Conservation (phyloP, 2,113 vertebrate genomes). For the Fregata magnificens region DNA sequence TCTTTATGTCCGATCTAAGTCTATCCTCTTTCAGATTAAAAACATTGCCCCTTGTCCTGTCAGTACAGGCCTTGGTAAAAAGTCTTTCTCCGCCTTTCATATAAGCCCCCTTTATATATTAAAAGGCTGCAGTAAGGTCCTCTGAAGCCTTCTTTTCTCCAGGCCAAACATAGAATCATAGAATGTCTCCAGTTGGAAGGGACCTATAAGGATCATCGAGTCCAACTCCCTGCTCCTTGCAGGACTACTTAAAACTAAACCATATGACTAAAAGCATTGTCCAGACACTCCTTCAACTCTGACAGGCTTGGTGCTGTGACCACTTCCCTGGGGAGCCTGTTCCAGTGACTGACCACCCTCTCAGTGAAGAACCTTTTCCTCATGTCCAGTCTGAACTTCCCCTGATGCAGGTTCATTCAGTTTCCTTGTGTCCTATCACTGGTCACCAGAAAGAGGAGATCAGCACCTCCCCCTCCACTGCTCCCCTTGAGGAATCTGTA, state of each 20-base stretch:
- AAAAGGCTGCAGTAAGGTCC: background rate
- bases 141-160: background rate
- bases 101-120: background rate
- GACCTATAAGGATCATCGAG: background rate
- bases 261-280: background rate
- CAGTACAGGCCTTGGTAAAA: background rate
- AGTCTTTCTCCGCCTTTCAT: background rate
- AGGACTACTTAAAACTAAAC: background rate
- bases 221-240: too few relatives aligned
- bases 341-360: background rate
- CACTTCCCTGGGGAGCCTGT: background rate
- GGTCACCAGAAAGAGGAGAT: background rate
- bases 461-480: background rate
- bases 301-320: background rate
- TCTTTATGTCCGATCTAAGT: background rate
- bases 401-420: background rate
- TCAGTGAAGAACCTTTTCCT: background rate
- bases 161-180: background rate
- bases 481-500: background rate
- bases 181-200: background rate
- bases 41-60: background rate
- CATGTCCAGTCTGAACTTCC: background rate
- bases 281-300: background rate
- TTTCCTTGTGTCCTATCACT: background rate
- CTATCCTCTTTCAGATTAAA: background rate